These are phyloP conservation scores for Lepisosteus osseus DNA, from an alignment of 2,113 vertebrate species.

Conservation along the genomic window DNA sequence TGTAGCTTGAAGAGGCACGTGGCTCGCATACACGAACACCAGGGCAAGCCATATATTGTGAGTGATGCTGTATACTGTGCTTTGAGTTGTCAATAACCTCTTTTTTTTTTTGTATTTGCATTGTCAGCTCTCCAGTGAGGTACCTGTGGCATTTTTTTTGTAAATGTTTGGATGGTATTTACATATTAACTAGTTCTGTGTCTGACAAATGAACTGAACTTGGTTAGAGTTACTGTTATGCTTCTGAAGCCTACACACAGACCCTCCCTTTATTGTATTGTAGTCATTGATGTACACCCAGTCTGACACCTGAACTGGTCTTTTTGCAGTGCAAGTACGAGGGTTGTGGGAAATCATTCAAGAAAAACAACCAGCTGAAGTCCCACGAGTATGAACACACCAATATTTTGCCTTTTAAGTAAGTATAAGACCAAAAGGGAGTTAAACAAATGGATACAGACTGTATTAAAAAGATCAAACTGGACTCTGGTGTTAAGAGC, in stretches of 20 bases:
- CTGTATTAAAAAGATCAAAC: no score
- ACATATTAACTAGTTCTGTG: no score
- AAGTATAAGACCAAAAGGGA: constrained; percentile 37
- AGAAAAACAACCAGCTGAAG: constrained; percentile 82
- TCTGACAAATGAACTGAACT: no score
- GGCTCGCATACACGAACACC: constrained; percentile 70
- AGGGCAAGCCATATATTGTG: constrained; percentile 68
- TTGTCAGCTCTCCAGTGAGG: not conserved
- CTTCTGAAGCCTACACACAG: no score
- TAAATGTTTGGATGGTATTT: not conserved
- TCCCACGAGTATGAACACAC: constrained; percentile 76
- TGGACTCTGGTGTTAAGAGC: not conserved
- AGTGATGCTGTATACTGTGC: constrained; percentile 25
- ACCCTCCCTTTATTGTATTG: no score
- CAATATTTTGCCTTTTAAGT: constrained; percentile 72
- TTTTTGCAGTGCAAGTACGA: constrained; percentile 71
- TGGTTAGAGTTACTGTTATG: no score
- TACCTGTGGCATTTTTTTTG: not conserved
- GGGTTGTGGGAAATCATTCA: constrained; percentile 77
- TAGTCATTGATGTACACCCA: no score
- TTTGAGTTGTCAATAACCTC: no score
- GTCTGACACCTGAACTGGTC: not conserved
- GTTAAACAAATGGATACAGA: no score
- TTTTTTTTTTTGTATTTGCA: no score
- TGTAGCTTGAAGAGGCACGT: constrained; percentile 80